Conservation (phyloP, 2,113 vertebrate species). For the Chloebia gouldiae region DNA sequence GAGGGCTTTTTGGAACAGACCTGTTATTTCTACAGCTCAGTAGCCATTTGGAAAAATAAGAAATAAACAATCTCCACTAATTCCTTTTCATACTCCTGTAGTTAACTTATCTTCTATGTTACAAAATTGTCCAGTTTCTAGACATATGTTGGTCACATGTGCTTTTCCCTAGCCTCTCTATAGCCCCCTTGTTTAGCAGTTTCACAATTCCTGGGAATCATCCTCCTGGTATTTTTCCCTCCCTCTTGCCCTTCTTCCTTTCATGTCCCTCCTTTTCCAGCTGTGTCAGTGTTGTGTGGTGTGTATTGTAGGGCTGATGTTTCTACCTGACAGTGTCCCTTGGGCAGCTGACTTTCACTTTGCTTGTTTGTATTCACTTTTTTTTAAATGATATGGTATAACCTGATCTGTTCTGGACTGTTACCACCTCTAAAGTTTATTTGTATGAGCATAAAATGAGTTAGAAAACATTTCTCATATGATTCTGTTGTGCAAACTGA, state of each 20-base stretch:
- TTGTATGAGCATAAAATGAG: slow-evolving; percentile 13
- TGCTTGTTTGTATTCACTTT: neutral
- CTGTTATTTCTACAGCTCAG: neutral
- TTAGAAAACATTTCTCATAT: neutral
- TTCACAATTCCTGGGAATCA: neutral
- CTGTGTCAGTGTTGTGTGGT: neutral
- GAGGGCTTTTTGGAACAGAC: neutral
- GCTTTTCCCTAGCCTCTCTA: neutral
- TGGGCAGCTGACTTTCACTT: neutral
- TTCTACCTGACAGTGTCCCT: neutral
- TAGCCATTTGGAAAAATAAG: neutral
- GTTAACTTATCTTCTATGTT: neutral
- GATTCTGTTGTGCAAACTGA: slow-evolving; percentile 2
- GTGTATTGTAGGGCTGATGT: neutral
- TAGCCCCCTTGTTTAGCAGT: neutral
- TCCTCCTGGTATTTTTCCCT: neutral
- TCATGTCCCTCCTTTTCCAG: neutral
- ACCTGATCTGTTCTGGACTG: slow-evolving; percentile 11
- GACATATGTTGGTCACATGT: neutral
- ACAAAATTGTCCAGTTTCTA: neutral
- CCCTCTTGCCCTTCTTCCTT: neutral
- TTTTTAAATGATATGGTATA: neutral
- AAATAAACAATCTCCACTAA: neutral
- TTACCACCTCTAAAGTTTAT: neutral
- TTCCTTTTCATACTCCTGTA: neutral